These are phyloP conservation scores for Condylura cristata DNA, from an alignment of 2,113 vertebrate genomes.

Conservation along the genomic window DNA sequence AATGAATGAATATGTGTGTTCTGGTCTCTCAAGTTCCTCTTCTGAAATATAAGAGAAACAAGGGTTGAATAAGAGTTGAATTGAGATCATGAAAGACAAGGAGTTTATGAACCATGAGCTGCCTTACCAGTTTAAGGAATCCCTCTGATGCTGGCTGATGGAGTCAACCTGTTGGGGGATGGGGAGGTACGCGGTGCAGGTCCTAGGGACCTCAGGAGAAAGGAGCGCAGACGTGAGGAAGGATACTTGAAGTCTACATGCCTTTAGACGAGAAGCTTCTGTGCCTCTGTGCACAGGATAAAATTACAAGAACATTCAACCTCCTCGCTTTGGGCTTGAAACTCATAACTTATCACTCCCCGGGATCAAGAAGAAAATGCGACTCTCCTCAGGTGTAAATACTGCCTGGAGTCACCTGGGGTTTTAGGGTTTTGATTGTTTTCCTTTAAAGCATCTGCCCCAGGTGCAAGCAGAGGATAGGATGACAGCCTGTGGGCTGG, in stretches of 20 bases:
- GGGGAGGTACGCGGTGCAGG: background rate
- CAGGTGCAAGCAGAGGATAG: background rate
- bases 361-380: constrained; percentile 50
- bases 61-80: constrained; percentile 35
- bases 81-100: constrained; percentile 3
- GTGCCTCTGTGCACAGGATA: background rate
- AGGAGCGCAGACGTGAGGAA: background rate
- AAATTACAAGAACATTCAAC: constrained; percentile 50
- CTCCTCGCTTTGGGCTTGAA: constrained; percentile 24
- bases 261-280: constrained; percentile 27
- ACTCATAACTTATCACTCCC: constrained; percentile 52
- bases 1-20: background rate
- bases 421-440: constrained; percentile 32
- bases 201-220: background rate
- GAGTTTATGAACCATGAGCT: background rate
- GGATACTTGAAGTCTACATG: background rate
- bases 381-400: constrained; percentile 52
- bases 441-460: constrained; percentile 50
- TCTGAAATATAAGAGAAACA: background rate
- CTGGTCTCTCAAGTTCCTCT: background rate
- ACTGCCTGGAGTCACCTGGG: background rate
- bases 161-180: background rate
- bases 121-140: background rate
- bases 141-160: background rate
- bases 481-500: constrained; percentile 24